Evolutionary conservation across 1,140 invertebrate species (phyloP).

Genomic region (Episyrphus balteatus): DNA sequence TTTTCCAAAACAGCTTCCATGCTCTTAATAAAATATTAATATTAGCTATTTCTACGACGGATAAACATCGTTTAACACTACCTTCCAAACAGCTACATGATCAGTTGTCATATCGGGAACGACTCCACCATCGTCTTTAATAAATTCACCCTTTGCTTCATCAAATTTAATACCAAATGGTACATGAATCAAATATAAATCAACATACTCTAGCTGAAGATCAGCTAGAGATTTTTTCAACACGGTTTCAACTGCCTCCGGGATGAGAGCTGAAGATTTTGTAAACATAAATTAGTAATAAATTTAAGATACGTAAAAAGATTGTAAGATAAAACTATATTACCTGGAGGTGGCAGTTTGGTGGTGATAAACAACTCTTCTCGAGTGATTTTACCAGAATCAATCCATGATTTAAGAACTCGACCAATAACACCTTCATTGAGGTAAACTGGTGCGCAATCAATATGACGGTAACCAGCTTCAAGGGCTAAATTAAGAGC

Average conservation of each 20-base stretch:
- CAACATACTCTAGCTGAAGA: slow-evolving; percentile 68
- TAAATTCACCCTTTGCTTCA: slow-evolving; percentile 37
- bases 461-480: slow-evolving; percentile 55
- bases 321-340: no score
- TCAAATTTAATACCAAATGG: slow-evolving; percentile 51
- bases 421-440: slow-evolving; percentile 72
- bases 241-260: slow-evolving; percentile 58
- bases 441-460: slow-evolving; percentile 69
- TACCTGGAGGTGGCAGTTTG: slow-evolving; percentile 50
- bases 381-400: slow-evolving; percentile 54
- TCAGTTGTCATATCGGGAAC: slow-evolving; percentile 54
- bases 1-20: slow-evolving; percentile 62
- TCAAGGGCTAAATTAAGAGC: slow-evolving; percentile 52
- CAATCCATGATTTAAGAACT: slow-evolving; percentile 61
- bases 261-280: slow-evolving; percentile 45
- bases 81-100: slow-evolving; percentile 63
- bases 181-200: slow-evolving; percentile 74
- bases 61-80: slow-evolving; percentile 20
- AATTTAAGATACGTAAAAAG: no score
- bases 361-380: slow-evolving; percentile 74
- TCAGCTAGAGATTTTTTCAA: slow-evolving; percentile 59
- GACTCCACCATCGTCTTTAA: slow-evolving; percentile 43
- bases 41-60: background rate
- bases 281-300: slow-evolving; percentile 3
- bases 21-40: slow-evolving; percentile 38